Evolutionary conservation across 2,797 vertebrate genomes (phyloP).

Genomic region (Artibeus lituratus): DNA sequence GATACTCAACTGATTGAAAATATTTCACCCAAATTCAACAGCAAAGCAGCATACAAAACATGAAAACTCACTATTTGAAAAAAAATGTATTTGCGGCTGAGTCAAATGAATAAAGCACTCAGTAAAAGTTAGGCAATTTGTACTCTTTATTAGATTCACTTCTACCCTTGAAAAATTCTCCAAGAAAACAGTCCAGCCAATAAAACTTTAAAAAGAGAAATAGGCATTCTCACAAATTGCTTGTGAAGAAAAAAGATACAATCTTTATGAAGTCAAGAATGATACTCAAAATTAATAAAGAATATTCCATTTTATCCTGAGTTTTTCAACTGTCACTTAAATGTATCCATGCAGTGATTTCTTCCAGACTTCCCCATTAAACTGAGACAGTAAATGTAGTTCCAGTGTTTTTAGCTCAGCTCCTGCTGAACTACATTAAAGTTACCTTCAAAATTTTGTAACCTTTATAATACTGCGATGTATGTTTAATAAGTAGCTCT

Average conservation of each 20-base stretch:
- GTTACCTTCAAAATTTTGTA: not conserved
- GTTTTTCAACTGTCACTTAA: not conserved
- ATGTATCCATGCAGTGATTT: not conserved
- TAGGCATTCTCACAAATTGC: not conserved
- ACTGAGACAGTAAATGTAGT: not conserved
- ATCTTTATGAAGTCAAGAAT: not conserved
- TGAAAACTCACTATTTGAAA: not conserved
- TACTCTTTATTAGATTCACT: not conserved
- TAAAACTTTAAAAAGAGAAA: not conserved
- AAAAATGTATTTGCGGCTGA: not conserved
- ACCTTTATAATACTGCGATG: not conserved
- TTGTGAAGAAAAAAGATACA: not conserved
- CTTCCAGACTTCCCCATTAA: not conserved
- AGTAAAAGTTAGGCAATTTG: not conserved
- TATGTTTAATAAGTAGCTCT: not conserved
- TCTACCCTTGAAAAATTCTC: not conserved
- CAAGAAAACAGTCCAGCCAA: not conserved
- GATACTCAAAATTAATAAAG: not conserved
- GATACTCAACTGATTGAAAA: not conserved
- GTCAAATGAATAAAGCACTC: not conserved
- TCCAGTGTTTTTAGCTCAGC: not conserved
- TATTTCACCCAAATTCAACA: not conserved
- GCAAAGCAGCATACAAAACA: not conserved
- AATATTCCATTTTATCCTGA: not conserved
- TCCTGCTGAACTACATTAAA: not conserved